Conservation (phyloP, 2,113 vertebrate species). For the Ophiodon elongatus region DNA sequence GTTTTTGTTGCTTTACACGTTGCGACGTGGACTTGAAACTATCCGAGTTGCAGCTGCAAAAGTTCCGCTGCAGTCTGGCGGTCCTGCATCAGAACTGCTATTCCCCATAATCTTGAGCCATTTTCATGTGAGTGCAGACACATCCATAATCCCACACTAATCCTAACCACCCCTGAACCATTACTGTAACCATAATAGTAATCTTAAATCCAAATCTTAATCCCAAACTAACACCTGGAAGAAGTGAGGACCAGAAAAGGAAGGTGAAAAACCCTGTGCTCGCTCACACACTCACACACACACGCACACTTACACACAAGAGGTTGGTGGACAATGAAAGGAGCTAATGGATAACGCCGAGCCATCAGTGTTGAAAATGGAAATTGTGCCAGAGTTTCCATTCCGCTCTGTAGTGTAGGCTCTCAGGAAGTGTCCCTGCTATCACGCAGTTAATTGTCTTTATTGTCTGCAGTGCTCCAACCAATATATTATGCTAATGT, state of each 20-base stretch:
- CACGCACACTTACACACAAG: conserved; percentile 9
- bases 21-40: neutral
- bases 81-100: neutral
- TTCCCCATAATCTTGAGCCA: neutral
- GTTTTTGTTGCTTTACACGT: neutral
- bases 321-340: conserved; percentile 26
- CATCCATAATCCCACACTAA: neutral
- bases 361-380: conserved; percentile 47
- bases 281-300: conserved; percentile 28
- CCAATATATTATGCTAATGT: conserved; percentile 80
- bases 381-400: conserved; percentile 63
- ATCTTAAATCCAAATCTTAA: neutral
- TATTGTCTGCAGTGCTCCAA: conserved; percentile 74
- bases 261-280: neutral
- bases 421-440: conserved; percentile 65
- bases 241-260: neutral
- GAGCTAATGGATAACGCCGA: conserved; percentile 47
- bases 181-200: neutral
- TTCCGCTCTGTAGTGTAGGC: conserved; percentile 45
- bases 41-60: neutral
- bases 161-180: neutral
- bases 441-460: conserved; percentile 75
- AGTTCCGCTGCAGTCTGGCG: neutral
- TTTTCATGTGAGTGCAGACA: neutral
- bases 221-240: neutral